phyloP scores from a whole-genome alignment of 2,113 vertebrate genomes.

The Myodes glareolus region DNA sequence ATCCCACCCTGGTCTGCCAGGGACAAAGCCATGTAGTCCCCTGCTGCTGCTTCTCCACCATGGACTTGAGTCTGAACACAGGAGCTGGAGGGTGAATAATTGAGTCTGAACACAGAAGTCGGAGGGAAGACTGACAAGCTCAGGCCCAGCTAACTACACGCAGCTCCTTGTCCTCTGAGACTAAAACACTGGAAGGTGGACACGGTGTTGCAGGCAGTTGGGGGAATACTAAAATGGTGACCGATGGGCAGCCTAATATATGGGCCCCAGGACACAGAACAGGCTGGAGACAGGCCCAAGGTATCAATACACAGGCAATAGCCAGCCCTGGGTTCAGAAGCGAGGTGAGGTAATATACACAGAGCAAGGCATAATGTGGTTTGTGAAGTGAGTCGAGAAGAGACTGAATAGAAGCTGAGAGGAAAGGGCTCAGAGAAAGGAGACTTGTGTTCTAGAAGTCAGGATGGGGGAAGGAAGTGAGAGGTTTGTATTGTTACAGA shows the following conservation, averaged over 20 bases:
- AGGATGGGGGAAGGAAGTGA: neutral
- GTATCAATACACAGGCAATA: neutral
- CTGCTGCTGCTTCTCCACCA: neutral
- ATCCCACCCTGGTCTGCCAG: neutral
- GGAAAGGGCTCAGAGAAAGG: neutral
- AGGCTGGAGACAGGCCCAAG: neutral
- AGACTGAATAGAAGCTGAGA: neutral
- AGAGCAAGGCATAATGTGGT: neutral
- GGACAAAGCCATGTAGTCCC: neutral
- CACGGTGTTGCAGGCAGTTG: too few relatives aligned
- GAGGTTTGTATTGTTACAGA: neutral
- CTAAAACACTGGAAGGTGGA: neutral
- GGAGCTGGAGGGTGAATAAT: neutral
- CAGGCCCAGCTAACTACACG: neutral
- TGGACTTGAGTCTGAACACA: neutral
- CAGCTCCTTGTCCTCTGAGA: neutral
- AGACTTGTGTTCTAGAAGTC: neutral
- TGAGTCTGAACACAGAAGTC: neutral
- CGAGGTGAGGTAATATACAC: neutral
- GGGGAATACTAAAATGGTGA: neutral
- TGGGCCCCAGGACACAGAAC: neutral
- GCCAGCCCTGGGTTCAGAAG: neutral
- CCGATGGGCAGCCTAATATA: neutral
- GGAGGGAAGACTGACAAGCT: neutral
- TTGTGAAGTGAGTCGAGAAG: neutral